A percentile compares a stretch with the other conserved stretches of the same genome.
Evolutionary conservation across 2,113 vertebrate genomes (phyloP).

Genomic region (Archilochus colubris): DNA sequence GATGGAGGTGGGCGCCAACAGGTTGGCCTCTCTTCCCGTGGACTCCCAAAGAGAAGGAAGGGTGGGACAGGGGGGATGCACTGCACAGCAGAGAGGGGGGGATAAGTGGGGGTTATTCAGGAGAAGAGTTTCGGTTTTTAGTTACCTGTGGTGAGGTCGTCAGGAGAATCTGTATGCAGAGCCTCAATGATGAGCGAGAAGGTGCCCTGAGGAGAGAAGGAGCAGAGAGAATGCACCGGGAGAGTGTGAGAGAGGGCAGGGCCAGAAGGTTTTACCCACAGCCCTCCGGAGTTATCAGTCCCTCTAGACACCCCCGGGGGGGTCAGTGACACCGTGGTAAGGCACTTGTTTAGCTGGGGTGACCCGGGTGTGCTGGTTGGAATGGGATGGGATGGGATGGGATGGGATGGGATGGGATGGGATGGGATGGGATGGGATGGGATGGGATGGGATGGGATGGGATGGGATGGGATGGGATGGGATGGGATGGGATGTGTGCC

Average conservation of each 20-base stretch:
- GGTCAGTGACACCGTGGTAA: not conserved
- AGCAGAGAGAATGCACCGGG: not conserved
- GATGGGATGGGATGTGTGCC: not conserved
- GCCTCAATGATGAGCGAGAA: constrained; percentile 99
- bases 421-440: not conserved
- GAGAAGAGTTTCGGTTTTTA: not conserved
- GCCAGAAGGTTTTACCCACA: not conserved
- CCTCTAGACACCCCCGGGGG: not conserved
- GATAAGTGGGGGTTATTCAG: not conserved
- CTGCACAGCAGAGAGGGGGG: not conserved
- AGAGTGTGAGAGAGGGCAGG: not conserved
- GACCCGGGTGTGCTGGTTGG: not conserved
- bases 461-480: not conserved
- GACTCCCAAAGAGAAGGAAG: not conserved
- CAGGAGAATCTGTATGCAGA: constrained; percentile 90
- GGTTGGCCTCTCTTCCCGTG: not conserved
- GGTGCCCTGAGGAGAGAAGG: constrained; percentile 84
- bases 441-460: not conserved
- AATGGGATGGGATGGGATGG: not conserved
- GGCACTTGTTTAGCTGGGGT: not conserved
- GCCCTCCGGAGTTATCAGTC: not conserved
- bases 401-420: not conserved
- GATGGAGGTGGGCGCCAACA: not conserved
- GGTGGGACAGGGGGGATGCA: not conserved
- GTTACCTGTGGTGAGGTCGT: constrained; percentile 95